Percentiles rank a stretch among this genome's conserved stretches.
These are phyloP conservation scores for Ochropleura plecta DNA, from an alignment of 2,888 invertebrate genomes.

Conservation along the genomic window DNA sequence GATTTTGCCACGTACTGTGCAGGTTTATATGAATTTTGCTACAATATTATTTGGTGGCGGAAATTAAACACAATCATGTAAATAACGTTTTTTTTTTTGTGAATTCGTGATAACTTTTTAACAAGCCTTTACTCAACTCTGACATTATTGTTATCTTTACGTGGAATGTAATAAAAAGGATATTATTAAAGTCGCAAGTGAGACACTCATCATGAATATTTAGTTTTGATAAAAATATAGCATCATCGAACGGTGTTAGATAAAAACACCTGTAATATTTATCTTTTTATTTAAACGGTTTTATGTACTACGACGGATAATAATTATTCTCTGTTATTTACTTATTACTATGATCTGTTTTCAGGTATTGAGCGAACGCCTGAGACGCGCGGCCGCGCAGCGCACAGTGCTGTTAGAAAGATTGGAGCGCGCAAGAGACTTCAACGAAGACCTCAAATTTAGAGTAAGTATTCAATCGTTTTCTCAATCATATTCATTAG, in stretches of 20 bases:
- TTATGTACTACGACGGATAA: neutral
- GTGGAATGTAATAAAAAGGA: neutral
- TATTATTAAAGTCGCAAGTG: conserved; percentile 1
- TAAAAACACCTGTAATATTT: conserved; percentile 5
- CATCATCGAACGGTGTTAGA: conserved; percentile 11
- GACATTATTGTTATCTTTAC: conserved; percentile 23
- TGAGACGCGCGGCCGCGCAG: conserved; percentile 93
- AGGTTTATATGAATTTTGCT: conserved; percentile 1
- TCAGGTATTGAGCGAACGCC: conserved; percentile 93
- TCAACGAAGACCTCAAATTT: conserved; percentile 95
- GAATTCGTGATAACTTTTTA: conserved; percentile 22
- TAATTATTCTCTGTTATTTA: neutral
- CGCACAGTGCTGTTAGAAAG: conserved; percentile 92
- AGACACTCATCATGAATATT: conserved; percentile 23
- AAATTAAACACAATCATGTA: conserved; percentile 14
- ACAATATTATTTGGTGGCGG: conserved; percentile 14
- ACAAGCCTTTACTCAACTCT: neutral
- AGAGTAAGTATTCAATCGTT: conserved; percentile 88
- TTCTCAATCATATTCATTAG: neutral
- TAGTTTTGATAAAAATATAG: conserved; percentile 1
- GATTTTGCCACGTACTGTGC: conserved; percentile 19
- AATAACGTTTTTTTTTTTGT: conserved; percentile 28
- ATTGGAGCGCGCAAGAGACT: conserved; percentile 94
- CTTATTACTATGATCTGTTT: conserved; percentile 60
- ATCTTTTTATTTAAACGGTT: neutral